Base-by-base conservation (phyloP, 2,888 invertebrate species). In the Ryuthela nishihirai region DNA sequence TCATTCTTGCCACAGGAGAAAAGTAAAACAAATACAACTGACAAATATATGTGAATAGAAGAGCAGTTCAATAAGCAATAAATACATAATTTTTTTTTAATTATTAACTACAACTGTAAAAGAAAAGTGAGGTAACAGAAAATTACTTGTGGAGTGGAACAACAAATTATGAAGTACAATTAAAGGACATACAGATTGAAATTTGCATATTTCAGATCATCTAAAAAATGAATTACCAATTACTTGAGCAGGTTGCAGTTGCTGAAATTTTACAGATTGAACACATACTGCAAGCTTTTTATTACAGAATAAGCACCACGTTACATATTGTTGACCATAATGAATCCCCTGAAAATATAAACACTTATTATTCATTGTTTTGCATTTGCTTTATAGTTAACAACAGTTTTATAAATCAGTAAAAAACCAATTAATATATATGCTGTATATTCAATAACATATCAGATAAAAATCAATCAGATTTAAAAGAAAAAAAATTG, bases 281-380 rank as follows among this genome's bases (percentile, higher is more conserved):
- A 72, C 68, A 36, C 70, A 66, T 25, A 76, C 65, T 25, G 67
- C 67, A 67, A 75, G 67, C 66, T 73, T 75, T 18, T 68, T 60
- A 64, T 76, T 73, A 62, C 77, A 77, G 36, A 64, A 65, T 9
- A 66, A 68, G 63, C 77, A 77, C 72, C 73, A 74, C 9, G 69
- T 67, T 34, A 72, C 70, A 32, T 69, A 69, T 25, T 67, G 52
- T 49, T 70, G 69, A 3, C 75, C 75, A 53, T 71, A 70, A 25
- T 68, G 61, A 17, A 76, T 60, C 15, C 72, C 72, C 74, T 76
- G 65, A 26, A 68, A 63, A 38, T 40, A 54, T 23, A 43, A 39
- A 15, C 18, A 20, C 18, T n/a, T n/a, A n/a, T n/a, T n/a, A n/a
- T n/a, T n/a, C n/a, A n/a, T n/a, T n/a, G n/a, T n/a, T n/a, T n/a